Conservation (phyloP, 2,797 vertebrate genomes). For the Hephaestus fuliginosus region DNA sequence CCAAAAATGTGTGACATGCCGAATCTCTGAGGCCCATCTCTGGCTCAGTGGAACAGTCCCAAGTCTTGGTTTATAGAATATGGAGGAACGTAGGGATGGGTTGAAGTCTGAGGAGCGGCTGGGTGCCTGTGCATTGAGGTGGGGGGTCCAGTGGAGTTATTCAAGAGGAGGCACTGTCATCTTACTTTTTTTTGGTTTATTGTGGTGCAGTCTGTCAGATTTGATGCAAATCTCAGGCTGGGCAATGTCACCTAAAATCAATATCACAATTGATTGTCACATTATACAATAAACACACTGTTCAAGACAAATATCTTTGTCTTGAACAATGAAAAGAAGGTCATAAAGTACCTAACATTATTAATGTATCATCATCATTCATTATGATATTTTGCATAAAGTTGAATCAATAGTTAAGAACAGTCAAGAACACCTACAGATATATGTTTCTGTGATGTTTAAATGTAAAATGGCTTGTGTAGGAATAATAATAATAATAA, state of each 20-base stretch:
- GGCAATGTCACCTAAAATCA: not conserved
- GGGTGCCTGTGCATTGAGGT: conserved; percentile 15
- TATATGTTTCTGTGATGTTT: not conserved
- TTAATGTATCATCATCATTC: not conserved
- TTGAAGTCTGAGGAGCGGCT: conserved; percentile 34
- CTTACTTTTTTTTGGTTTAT: conserved; percentile 20
- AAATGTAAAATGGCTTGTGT: too few species aligned
- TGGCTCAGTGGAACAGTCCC: conserved; percentile 41
- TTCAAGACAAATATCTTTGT: not conserved
- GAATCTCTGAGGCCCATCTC: conserved; percentile 47
- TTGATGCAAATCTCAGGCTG: too few species aligned
- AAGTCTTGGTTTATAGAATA: conserved; percentile 35
- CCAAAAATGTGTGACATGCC: conserved; percentile 31
- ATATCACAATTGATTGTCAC: not conserved
- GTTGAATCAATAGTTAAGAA: not conserved
- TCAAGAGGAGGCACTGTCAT: not conserved
- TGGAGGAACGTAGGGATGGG: conserved; percentile 12
- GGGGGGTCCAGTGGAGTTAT: not conserved
- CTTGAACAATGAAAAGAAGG: not conserved
- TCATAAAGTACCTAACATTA: not conserved
- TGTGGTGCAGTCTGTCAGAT: not conserved
- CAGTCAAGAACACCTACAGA: not conserved
- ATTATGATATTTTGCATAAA: too few species aligned
- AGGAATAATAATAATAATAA: too few species aligned
- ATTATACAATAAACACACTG: too few species aligned